Evolutionary conservation across 2,113 vertebrate genomes (phyloP), one percentile per base, ranked within the genome.

Genomic region (Heliornis fulica): DNA sequence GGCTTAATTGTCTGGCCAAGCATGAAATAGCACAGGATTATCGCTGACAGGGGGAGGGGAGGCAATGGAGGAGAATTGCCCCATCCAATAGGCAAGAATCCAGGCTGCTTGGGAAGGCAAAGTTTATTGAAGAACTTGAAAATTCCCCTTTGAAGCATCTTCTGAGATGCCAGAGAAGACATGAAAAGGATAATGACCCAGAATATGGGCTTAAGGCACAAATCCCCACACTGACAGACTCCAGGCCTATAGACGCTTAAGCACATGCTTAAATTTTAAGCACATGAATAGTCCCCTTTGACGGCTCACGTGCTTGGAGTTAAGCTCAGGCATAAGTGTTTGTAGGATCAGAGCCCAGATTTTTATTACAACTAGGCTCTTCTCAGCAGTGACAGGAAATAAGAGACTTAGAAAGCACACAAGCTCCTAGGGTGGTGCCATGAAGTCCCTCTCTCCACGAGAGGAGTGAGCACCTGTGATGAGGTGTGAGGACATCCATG

Each of bases 11-110:
- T 97, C 93, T 96, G 95, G 96, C 96, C 96, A 97, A 97, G 96
- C 96, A 96, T 96, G 95, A 96, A 96, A 96, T 95, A 96, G 94
- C 94, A 95, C 92, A 92, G 96, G 96, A 97, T 97, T 96, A 97
- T 95, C 96, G 53, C 96, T 94, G 83, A 57, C 90, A 87, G 96
- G 94, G 96, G 94, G 96, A 96, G 94, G 96, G 96, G 88, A 94
- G 51, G 83, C 92, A 81, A 40, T 1, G 6, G 48, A 84, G 64
- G 79, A 94, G 96, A 97, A 96, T 95, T 95, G 83, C 93, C 94
- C 93, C 92, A 94, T 71, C 95, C 92, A 97, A 96, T 93, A 96
- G 92, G 72, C 96, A 97, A 92, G 90, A 96, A 96, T 96, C 94
- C 92, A 83, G 93, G 61, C 90, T 87, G 72, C 66, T 94, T 10